Conservation (phyloP, 1,140 invertebrate species). For the Leptoteleia sp. region DNA sequence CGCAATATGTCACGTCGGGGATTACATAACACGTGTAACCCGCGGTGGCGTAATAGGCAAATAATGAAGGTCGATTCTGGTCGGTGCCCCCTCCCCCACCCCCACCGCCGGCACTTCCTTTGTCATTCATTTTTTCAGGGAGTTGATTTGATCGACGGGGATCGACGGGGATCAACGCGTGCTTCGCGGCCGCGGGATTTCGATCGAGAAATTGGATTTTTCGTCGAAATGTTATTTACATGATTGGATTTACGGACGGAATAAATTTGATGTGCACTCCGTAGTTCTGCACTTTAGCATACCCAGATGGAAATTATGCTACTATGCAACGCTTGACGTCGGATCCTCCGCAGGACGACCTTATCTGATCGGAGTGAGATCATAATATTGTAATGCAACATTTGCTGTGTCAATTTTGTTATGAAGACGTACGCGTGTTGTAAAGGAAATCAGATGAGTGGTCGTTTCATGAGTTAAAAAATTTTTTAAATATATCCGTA, state of each 20-base stretch:
- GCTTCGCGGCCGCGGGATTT: neutral
- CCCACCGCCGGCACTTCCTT: too few relatives aligned
- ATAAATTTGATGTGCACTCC: constrained; percentile 46
- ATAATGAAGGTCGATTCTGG: constrained; percentile 22
- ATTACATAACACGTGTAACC: constrained; percentile 18
- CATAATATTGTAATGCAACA: constrained; percentile 58
- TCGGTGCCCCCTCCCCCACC: too few relatives aligned
- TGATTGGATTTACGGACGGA: constrained; percentile 52
- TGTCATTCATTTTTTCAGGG: too few relatives aligned
- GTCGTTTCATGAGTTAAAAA: neutral
- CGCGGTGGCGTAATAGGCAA: constrained; percentile 30
- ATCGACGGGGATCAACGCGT: neutral
- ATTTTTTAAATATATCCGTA: too few relatives aligned
- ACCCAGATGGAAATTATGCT: constrained; percentile 60
- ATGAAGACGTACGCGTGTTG: constrained; percentile 23
- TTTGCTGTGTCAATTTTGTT: constrained; percentile 47
- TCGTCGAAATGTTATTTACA: constrained; percentile 53
- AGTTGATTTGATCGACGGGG: constrained; percentile 15
- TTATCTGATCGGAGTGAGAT: constrained; percentile 55
- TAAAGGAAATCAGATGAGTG: constrained; percentile 30
- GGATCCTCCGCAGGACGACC: constrained; percentile 29
- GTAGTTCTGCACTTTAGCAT: constrained; percentile 59
- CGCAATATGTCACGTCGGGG: constrained; percentile 19
- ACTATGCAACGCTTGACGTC: constrained; percentile 40
- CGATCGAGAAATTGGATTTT: constrained; percentile 49